Percentiles rank a stretch among this genome's conserved stretches.
phyloP scores from a whole-genome alignment of 2,888 invertebrate species.

The Papilio protenor region DNA sequence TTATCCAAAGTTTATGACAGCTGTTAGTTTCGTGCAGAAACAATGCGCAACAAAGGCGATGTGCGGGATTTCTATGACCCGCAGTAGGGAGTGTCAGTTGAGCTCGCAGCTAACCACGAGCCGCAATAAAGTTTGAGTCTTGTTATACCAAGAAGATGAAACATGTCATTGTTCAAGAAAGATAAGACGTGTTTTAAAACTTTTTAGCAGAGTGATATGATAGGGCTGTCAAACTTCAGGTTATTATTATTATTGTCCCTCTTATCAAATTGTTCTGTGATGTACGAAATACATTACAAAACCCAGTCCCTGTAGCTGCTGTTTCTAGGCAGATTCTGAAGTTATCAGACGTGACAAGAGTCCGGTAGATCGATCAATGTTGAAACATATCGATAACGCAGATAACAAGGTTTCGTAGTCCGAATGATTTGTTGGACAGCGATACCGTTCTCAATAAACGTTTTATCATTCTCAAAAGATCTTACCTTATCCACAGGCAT shows the following conservation, averaged over 20 bases:
- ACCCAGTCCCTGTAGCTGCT: not conserved
- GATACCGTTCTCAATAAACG: slow-evolving; percentile 26
- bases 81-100: no score
- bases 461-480: slow-evolving; percentile 19
- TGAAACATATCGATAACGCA: slow-evolving; percentile 22
- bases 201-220: slow-evolving; percentile 7
- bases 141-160: not conserved
- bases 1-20: not conserved
- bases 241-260: no score
- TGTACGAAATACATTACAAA: slow-evolving; percentile 6
- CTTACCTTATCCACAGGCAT: not conserved
- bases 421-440: slow-evolving; percentile 39
- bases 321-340: slow-evolving; percentile 35
- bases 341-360: slow-evolving; percentile 35
- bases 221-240: not conserved
- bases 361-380: slow-evolving; percentile 36
- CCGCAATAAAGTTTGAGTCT: not conserved
- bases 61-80: no score
- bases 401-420: slow-evolving; percentile 34
- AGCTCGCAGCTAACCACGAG: not conserved
- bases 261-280: not conserved
- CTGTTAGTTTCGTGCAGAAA: not conserved
- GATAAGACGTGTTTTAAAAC: not conserved
- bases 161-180: not conserved
- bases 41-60: no score